These are phyloP conservation scores for Morpho helenor DNA, from an alignment of 2,888 invertebrate genomes.

Conservation along the genomic window DNA sequence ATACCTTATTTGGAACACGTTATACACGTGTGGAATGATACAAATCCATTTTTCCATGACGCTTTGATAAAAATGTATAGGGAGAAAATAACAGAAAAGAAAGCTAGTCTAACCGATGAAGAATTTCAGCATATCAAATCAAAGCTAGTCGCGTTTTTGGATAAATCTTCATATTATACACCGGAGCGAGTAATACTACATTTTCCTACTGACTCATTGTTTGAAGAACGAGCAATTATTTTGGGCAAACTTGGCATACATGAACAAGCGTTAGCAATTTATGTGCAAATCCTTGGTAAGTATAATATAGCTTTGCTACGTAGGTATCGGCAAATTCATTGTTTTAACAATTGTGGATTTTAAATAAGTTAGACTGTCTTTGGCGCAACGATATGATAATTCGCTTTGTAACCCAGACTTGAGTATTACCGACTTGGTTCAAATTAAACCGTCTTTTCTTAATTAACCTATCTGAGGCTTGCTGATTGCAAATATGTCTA, in stretches of 20 bases:
- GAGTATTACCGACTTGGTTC: too few relatives aligned
- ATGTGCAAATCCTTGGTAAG: conserved; percentile 88
- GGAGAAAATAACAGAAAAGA: conserved; percentile 81
- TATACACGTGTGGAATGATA: conserved; percentile 93
- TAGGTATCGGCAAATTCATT: too few relatives aligned
- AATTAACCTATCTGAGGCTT: too few relatives aligned
- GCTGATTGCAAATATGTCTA: too few relatives aligned
- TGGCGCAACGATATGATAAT: too few relatives aligned
- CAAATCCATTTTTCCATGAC: conserved; percentile 92
- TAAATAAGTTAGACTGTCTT: too few relatives aligned
- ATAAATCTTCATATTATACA: conserved; percentile 88
- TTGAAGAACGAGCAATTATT: conserved; percentile 97
- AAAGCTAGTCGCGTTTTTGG: conserved; percentile 87
- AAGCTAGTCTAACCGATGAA: conserved; percentile 52
- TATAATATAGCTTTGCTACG: conserved; percentile 2
- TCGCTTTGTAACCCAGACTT: too few relatives aligned
- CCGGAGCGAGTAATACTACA: conserved; percentile 92
- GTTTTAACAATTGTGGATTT: too few relatives aligned
- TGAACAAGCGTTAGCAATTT: conserved; percentile 95
- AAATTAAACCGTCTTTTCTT: too few relatives aligned
- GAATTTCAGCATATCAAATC: conserved; percentile 61
- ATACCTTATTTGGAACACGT: conserved; percentile 97
- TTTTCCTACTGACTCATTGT: conserved; percentile 90
- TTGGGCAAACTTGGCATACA: conserved; percentile 94
- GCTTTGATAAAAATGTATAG: conserved; percentile 93